Base-by-base conservation (phyloP, 1,140 invertebrate species). In the Propsilocerus akamusi region DNA sequence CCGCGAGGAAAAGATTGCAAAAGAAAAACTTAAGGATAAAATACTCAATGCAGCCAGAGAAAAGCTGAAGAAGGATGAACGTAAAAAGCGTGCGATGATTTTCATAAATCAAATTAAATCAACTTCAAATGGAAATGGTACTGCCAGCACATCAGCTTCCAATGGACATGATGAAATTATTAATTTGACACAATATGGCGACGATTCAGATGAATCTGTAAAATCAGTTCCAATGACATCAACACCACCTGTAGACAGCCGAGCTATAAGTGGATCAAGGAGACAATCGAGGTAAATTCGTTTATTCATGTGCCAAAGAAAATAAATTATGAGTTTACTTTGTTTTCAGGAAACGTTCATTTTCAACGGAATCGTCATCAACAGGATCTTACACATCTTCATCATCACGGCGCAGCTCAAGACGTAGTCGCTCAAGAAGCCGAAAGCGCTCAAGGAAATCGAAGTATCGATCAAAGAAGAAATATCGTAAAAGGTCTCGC, bases 1-100 rank as follows among this genome's bases (percentile, higher is more conserved):
- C 17, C 34, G 34, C 22, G 34, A 41, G 34, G 34, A 41, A 17
- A 41, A 41, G 34, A 8, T 41, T 6, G 72, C 70, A 4, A 78
- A 82, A 53, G 76, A 83, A 47, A 72, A 70, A 47, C 59, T 80
- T 2, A 80, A 73, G 57, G 78, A 82, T 51, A 75, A 73, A 55
- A 54, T 81, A 49, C 71, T 74, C 7, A 67, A 68, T 32, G 74
- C 74, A 3, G 73, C 75, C 1, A 57, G 75, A 4, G 78, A 78
- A 41, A 78, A 78, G 55, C 57, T 64, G 49, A 68, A 71, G 7
- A 72, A 71, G 50, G 77, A 85, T 24, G 83, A 86, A 57, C 64
- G 83, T 5, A 84, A 82, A 56, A 73, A 74, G 48, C 75, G 75
- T 56, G 77, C 76, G 0, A 69, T 75, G 10, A 72, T 74, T 37